Base-by-base conservation (phyloP, 2,888 invertebrate species). In the Mesochorus sp. region DNA sequence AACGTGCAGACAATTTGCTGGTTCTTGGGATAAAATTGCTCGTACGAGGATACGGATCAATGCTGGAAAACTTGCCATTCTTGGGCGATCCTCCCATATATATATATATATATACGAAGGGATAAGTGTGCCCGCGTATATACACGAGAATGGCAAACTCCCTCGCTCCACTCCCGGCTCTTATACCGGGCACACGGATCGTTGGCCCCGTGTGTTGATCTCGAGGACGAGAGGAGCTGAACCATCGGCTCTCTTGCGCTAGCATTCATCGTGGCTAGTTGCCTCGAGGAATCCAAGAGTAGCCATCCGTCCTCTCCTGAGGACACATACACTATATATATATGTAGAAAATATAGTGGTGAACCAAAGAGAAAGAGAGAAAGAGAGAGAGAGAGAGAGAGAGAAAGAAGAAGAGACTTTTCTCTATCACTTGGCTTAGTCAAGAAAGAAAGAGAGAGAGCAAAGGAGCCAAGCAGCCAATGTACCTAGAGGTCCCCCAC, bases 121-220 rank as follows among this genome's bases (percentile, higher is more conserved):
- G n/a, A n/a, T n/a, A n/a, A n/a, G n/a, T n/a, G n/a, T n/a, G n/a
- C n/a, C n/a, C n/a, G n/a, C n/a, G n/a, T n/a, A n/a, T n/a, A n/a
- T n/a, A n/a, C n/a, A n/a, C n/a, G n/a, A n/a, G n/a, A n/a, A 14
- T 51, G 51, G 12, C n/a, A 31, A 19, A 28, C 26, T 57, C 8
- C 39, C 26, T 42, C 55, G n/a, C 26, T 21, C 42, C 26, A 24
- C 51, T 57, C n/a, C n/a, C n/a, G 37, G 31, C 19, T 26, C 61
- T 53, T 62, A 79, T 75, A n/a, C n/a, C n/a, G n/a, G 14, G 8
- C 12, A n/a, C 73, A 81, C 77, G 83, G 83, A 83, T 81, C 83
- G 83, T 82, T 83, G 82, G n/a, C 80, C 74, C 44, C 70, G 81
- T 81, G 78, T 77, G 57, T 67, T 47, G 72, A 57, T 61, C 70